Base-by-base conservation (phyloP, 2,797 vertebrate genomes). In the Otolemur crassicaudatus region DNA sequence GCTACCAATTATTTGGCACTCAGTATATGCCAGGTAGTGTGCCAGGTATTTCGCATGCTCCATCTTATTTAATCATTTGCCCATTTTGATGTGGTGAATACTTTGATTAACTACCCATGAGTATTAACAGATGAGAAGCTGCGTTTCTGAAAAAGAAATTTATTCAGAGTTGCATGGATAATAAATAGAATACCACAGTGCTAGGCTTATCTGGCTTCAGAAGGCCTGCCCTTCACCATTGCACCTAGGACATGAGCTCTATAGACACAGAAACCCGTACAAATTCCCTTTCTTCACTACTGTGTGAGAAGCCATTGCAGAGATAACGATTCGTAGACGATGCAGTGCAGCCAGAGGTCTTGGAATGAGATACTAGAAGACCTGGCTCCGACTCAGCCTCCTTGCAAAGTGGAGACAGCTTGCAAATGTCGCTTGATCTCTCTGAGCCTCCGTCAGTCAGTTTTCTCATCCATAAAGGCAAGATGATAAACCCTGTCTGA, bases 1-100 rank as follows among this genome's bases (percentile, higher is more conserved):
- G 40, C 23, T 95, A 43, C 46, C 72, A 95, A 43, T 84, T 95
- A 81, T 60, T 56, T 7, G 92, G 88, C 20, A 27, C 49, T 90
- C 87, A 73, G 22, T 73, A 65, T 93, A 61, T 85, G 56, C 23
- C 20, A 89, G 6, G 3, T 29, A 84, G 11, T 86, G 31, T 89
- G 29, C 34, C 88, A 53, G 37, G 8, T 76, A 5, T 87, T 87
- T 95, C 46, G n/a, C 1, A 67, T 23, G 20, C 16, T 83, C 34
- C 87, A 31, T 49, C 10, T 91, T 73, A 58, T 79, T 60, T 76
- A 79, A 85, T 82, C 43, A 85, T 49, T 31, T 56, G 11, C 25
- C 85, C n/a, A 34, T 76, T 82, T 84, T 80, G 23, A 10, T 86
- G 13, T n/a, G 40, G 1, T 37, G 77, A 92, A 67, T 91, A 40